Evolutionary conservation across 2,797 vertebrate genomes (phyloP).

Genomic region (Ara ararauna): DNA sequence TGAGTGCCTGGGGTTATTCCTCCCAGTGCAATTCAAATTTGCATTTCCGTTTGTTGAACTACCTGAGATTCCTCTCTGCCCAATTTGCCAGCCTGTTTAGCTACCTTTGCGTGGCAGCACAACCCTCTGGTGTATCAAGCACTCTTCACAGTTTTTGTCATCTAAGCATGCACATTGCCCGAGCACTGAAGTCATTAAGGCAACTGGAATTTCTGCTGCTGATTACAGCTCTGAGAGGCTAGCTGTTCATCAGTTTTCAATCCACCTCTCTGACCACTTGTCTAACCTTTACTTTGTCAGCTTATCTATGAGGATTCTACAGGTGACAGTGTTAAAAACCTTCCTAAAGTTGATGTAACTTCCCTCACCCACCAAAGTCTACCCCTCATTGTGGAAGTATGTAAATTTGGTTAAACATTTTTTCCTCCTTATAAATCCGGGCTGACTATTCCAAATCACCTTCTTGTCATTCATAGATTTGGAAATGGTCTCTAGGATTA

Average conservation of each 20-base stretch:
- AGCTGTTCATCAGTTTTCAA: background rate
- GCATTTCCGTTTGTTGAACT: background rate
- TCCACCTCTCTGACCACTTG: background rate
- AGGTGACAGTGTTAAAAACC: background rate
- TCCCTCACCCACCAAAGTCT: background rate
- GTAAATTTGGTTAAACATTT: background rate
- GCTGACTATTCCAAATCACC: rapidly evolving
- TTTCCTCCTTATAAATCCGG: background rate
- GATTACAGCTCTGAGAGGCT: background rate
- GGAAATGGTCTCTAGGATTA: background rate
- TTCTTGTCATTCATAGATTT: background rate
- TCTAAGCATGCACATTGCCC: rapidly evolving
- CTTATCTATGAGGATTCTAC: background rate
- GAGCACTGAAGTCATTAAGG: background rate
- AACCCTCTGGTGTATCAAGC: background rate
- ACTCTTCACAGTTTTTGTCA: background rate
- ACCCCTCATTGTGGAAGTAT: background rate
- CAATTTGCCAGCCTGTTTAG: background rate
- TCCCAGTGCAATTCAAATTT: background rate
- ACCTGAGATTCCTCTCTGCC: background rate
- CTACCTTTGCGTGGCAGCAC: background rate
- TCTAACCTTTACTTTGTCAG: background rate
- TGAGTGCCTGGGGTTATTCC: background rate
- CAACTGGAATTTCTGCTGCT: background rate
- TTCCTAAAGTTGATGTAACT: background rate